phyloP scores from a whole-genome alignment of 2,888 invertebrate species.

The Noctua janthe region DNA sequence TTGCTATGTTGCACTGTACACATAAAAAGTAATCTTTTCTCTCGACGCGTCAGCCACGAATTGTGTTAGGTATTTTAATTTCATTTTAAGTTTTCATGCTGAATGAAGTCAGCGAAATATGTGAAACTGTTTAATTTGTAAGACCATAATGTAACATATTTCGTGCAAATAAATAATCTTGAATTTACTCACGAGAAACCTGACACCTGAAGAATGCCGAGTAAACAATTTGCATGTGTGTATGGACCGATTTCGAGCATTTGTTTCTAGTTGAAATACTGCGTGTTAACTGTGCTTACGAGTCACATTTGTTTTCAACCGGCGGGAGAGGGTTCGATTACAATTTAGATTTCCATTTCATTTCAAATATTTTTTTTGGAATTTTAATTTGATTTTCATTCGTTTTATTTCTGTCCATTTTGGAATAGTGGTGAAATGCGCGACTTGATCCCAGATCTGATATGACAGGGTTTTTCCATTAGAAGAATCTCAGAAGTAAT shows the following conservation, averaged over 20 bases:
- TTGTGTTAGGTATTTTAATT: no score
- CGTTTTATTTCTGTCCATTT: neutral
- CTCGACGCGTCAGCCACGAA: neutral
- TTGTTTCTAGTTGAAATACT: neutral
- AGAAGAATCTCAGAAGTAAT: no score
- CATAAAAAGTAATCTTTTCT: neutral
- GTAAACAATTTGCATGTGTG: neutral
- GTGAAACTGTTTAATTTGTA: no score
- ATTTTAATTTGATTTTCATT: neutral
- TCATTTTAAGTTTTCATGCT: no score
- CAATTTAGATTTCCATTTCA: conserved; percentile 28
- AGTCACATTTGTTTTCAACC: conserved; percentile 27
- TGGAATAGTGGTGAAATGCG: neutral
- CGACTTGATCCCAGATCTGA: neutral
- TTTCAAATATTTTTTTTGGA: conserved; percentile 18
- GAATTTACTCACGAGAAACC: neutral
- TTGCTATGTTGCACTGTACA: no score
- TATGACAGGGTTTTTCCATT: no score
- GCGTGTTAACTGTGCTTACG: neutral
- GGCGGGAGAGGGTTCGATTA: conserved; percentile 12
- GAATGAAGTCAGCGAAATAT: no score
- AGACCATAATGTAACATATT: no score
- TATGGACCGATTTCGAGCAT: neutral
- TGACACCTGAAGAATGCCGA: neutral
- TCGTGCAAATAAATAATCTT: no score